Percentiles rank a stretch among this genome's conserved stretches.
These are phyloP conservation scores for Seira musarum DNA, from an alignment of 2,888 invertebrate genomes.

Conservation along the genomic window DNA sequence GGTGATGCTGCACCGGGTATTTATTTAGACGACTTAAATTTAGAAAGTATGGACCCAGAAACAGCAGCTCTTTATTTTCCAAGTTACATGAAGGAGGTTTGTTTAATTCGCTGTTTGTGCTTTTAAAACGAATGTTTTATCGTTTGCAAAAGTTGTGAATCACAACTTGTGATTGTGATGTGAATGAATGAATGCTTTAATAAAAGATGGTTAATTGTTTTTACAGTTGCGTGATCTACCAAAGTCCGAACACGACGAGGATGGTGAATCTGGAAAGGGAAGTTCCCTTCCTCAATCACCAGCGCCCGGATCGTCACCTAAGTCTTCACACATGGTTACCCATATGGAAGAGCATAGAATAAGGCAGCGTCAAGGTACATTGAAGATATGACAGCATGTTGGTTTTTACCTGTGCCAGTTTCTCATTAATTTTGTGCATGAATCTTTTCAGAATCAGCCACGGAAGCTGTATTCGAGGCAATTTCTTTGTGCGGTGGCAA, in stretches of 20 bases:
- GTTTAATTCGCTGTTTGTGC: too few species aligned
- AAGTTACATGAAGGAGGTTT: constrained; percentile 65
- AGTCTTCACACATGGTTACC: constrained; percentile 49
- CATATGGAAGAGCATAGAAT: constrained; percentile 64
- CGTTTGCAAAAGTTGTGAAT: too few species aligned
- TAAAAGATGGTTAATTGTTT: too few species aligned
- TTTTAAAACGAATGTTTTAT: constrained; percentile 22
- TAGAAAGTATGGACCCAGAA: constrained; percentile 93
- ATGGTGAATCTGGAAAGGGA: constrained; percentile 97
- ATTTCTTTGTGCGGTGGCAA: constrained; percentile 85
- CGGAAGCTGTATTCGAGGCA: constrained; percentile 72
- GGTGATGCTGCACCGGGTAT: constrained; percentile 80
- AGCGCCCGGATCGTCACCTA: constrained; percentile 68
- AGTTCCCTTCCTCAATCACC: constrained; percentile 96
- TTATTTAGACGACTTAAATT: constrained; percentile 92
- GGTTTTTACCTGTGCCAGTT: neutral
- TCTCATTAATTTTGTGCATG: neutral
- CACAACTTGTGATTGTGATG: too few species aligned
- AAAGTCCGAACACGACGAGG: constrained; percentile 80
- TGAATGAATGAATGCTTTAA: too few species aligned
- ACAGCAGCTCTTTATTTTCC: constrained; percentile 90
- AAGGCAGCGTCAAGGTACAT: constrained; percentile 46
- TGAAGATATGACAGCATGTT: neutral
- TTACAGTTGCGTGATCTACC: constrained; percentile 44
- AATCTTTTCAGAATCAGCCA: constrained; percentile 29